Evolutionary conservation across 2,797 vertebrate species (phyloP), one percentile per base, ranked within the genome.

Genomic region (Thripadectes ignobilis): DNA sequence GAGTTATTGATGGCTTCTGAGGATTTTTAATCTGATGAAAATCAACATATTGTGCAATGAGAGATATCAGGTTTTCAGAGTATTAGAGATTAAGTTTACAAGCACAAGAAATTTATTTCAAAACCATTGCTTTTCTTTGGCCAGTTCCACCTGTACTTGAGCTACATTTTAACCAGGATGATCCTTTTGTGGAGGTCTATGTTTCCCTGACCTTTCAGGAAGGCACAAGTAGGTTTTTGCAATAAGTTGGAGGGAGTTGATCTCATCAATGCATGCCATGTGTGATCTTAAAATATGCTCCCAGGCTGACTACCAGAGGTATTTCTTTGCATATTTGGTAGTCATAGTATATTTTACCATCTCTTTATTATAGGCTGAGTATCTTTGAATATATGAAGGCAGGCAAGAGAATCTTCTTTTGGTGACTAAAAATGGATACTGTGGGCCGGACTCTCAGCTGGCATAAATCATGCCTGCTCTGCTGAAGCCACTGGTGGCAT

Each of bases 1-100:
- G 94, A 95, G 36, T 93, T 95, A 96, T 92, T 96, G 85, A 95
- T 95, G 85, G 63, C 58, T 97, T 97, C 84, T 93, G 87, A 90
- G 85, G 62, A 88, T 90, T 97, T 95, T 62, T 75, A 96, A 57
- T 66, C 21, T 96, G 82, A 68, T 92, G 94, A 96, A 96, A 96
- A 92, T 92, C 72, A 94, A 77, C 36, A 81, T 72, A 54, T 24
- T 58, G 11, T 59, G 43, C 32, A 92, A 81, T 62, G 24, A 79
- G 59, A 89, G 43, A 67, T 94, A 96, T 69, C 58, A 95, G 68
- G 76, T 75, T 95, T 92, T 91, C 43, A 71, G 54, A 74, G 23
- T 85, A 66, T 83, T 92, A 79, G 51, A 89, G 80, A 69, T 17
- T 49, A 91, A 29, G 11, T 92, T 95, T 90, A 22, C n/a, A 79